phyloP scores from a whole-genome alignment of 2,888 invertebrate genomes.

The Gari tellinella region DNA sequence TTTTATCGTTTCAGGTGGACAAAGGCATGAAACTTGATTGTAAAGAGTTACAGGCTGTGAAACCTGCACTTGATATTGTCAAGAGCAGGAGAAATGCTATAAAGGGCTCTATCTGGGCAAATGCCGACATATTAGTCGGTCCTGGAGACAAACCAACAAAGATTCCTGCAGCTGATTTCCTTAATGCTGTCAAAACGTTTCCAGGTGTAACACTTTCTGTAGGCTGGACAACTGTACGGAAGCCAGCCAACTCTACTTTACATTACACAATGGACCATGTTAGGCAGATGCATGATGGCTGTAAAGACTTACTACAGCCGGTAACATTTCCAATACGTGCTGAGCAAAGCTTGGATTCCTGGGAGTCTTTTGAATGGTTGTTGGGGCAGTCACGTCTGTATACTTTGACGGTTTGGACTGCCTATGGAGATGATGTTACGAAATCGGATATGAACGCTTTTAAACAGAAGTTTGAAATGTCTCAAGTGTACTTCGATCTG shows the following conservation, averaged over 20 bases:
- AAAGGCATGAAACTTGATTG: slow-evolving; percentile 93
- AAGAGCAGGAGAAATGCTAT: slow-evolving; percentile 37
- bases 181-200: slow-evolving; percentile 85
- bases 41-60: slow-evolving; percentile 90
- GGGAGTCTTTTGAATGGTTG: slow-evolving; percentile 87
- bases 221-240: slow-evolving; percentile 94
- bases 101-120: slow-evolving; percentile 90
- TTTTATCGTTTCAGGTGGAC: slow-evolving; percentile 35
- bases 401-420: slow-evolving; percentile 86
- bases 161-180: slow-evolving; percentile 88
- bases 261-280: slow-evolving; percentile 87
- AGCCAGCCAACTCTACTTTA: slow-evolving; percentile 83
- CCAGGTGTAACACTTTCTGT: slow-evolving; percentile 90
- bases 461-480: slow-evolving; percentile 88
- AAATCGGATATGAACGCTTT: slow-evolving; percentile 88
- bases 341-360: slow-evolving; percentile 89
- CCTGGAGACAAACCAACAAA: slow-evolving; percentile 88
- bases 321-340: slow-evolving; percentile 93
- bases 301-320: slow-evolving; percentile 87
- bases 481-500: slow-evolving; percentile 91
- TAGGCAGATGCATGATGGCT: slow-evolving; percentile 79
- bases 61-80: slow-evolving; percentile 78
- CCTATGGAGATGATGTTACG: slow-evolving; percentile 88
- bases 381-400: slow-evolving; percentile 86
- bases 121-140: slow-evolving; percentile 93